These are phyloP conservation scores for Polydrusus cervinus DNA, from an alignment of 2,888 invertebrate species.

Conservation along the genomic window DNA sequence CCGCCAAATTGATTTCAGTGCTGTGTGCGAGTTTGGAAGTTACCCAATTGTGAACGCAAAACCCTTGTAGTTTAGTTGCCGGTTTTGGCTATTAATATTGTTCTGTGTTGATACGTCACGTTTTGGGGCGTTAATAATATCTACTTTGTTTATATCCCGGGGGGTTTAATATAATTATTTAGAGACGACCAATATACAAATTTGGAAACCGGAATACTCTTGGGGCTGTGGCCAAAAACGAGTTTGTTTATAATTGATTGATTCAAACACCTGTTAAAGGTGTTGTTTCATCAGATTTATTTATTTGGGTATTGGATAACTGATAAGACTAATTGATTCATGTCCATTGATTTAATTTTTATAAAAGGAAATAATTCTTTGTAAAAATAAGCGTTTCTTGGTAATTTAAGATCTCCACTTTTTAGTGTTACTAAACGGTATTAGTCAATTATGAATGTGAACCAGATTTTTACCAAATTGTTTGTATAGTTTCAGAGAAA, in stretches of 20 bases:
- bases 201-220: not conserved
- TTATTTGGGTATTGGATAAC: too few relatives aligned
- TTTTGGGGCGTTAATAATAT: constrained; percentile 30
- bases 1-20: constrained; percentile 28
- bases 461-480: too few relatives aligned
- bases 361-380: too few relatives aligned
- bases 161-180: constrained; percentile 22
- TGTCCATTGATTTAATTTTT: too few relatives aligned
- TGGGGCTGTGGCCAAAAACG: not conserved
- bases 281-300: too few relatives aligned
- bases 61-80: constrained; percentile 40
- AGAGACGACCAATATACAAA: constrained; percentile 25
- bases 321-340: too few relatives aligned
- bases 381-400: too few relatives aligned
- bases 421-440: too few relatives aligned
- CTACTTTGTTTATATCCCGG: constrained; percentile 8
- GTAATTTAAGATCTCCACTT: too few relatives aligned
- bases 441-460: too few relatives aligned
- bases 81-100: constrained; percentile 38
- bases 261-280: too few relatives aligned
- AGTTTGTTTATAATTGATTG: not conserved
- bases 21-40: constrained; percentile 25
- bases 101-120: constrained; percentile 43
- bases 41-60: constrained; percentile 14
- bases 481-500: too few relatives aligned